These are phyloP conservation scores for Meriones unguiculatus DNA, from an alignment of 2,113 vertebrate species.

Conservation along the genomic window DNA sequence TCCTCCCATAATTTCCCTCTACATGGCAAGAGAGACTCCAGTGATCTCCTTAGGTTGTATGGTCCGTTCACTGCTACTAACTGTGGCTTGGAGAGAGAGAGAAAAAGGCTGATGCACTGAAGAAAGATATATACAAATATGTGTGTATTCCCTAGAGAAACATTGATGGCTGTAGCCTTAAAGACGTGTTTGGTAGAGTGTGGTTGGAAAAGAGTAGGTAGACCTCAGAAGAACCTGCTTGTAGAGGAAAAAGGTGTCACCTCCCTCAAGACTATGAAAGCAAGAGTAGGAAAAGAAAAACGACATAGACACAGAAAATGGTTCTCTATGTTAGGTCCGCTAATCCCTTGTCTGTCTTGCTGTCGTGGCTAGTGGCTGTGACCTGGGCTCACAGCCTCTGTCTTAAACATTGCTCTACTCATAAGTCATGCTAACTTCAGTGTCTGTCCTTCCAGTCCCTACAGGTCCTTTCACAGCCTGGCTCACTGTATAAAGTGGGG, in stretches of 20 bases:
- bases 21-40: background rate
- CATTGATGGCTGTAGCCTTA: background rate
- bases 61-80: background rate
- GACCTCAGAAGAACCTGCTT: background rate
- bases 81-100: background rate
- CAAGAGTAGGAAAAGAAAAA: background rate
- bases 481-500: background rate
- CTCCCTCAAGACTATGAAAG: conserved; percentile 40
- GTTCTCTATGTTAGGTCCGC: background rate
- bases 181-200: background rate
- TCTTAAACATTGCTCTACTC: background rate
- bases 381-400: background rate
- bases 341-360: background rate
- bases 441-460: background rate
- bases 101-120: background rate
- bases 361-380: background rate
- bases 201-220: background rate
- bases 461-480: no score
- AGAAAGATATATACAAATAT: background rate
- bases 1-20: conserved; percentile 4
- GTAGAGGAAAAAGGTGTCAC: background rate
- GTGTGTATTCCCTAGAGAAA: background rate
- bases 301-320: background rate
- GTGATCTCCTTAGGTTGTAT: background rate
- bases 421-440: background rate